These are phyloP conservation scores for Protonemura montana DNA, from an alignment of 2,888 invertebrate genomes.

Conservation along the genomic window DNA sequence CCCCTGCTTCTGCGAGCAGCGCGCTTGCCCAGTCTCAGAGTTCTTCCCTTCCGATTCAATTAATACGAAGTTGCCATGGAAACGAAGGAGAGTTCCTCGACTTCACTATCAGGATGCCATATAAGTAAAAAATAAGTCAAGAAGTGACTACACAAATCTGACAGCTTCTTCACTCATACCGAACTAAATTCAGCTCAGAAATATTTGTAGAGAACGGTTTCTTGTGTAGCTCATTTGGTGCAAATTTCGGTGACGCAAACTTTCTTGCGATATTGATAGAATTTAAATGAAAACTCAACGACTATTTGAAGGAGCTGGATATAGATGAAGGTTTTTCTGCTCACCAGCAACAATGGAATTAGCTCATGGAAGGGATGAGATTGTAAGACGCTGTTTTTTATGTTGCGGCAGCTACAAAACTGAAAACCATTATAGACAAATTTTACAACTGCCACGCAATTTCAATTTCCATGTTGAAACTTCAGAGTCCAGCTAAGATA, in stretches of 20 bases:
- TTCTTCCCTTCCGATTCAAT: slow-evolving; percentile 25
- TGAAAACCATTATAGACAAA: background rate
- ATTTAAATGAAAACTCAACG: background rate
- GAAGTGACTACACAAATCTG: background rate
- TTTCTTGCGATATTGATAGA: background rate
- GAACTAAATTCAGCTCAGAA: background rate
- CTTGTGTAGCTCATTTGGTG: background rate
- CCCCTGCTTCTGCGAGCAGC: background rate
- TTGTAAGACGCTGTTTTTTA: background rate
- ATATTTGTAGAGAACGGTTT: background rate
- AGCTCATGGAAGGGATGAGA: background rate
- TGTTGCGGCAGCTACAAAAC: slow-evolving; percentile 12
- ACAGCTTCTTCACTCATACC: background rate
- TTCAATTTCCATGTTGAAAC: background rate
- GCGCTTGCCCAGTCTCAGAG: too few species aligned
- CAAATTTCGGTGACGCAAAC: background rate
- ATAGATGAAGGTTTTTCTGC: background rate
- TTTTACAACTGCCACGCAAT: background rate
- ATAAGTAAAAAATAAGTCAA: background rate
- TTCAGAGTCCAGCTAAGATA: background rate
- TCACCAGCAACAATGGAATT: background rate
- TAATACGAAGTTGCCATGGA: slow-evolving; percentile 14
- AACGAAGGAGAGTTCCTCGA: background rate
- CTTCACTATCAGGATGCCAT: background rate
- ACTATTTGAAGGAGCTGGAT: background rate